Percentiles rank a stretch among this genome's conserved stretches.
Conservation (phyloP, 1,140 invertebrate species). For the Eubasilissa regina region DNA sequence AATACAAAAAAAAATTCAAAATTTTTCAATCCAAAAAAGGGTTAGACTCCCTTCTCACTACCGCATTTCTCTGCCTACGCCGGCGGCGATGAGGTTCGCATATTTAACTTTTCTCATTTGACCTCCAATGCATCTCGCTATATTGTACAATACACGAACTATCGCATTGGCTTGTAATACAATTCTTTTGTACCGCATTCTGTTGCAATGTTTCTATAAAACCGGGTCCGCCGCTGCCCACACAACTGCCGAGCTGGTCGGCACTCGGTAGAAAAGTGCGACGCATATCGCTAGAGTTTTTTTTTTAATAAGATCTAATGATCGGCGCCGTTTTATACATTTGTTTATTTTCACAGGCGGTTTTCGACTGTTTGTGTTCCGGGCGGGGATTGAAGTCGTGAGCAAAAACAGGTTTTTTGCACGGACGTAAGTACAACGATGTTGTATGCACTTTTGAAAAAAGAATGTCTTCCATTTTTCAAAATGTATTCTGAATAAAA, state of each 20-base stretch:
- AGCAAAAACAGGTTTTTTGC: conserved; percentile 57
- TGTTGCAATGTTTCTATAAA: conserved; percentile 10
- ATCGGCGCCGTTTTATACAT: neutral
- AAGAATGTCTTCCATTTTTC: neutral
- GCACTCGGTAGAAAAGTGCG: neutral
- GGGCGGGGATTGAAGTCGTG: conserved; percentile 11
- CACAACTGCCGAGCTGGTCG: neutral
- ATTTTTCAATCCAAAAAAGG: no score
- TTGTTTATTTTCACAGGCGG: neutral
- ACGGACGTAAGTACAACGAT: conserved; percentile 34
- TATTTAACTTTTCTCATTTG: neutral
- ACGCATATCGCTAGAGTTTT: neutral
- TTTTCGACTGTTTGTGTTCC: no score
- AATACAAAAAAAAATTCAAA: no score
- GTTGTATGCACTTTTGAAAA: conserved; percentile 23
- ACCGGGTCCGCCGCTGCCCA: neutral
- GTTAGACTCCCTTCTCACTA: no score
- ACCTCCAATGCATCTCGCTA: conserved; percentile 16
- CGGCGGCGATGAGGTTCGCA: neutral
- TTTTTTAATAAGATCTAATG: neutral
- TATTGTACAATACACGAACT: conserved; percentile 13
- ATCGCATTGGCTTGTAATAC: neutral
- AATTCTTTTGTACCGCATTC: conserved; percentile 11
- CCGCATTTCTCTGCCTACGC: neutral
- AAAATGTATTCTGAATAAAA: no score